Conservation (phyloP, 2,888 invertebrate genomes). For the Autographa gamma region DNA sequence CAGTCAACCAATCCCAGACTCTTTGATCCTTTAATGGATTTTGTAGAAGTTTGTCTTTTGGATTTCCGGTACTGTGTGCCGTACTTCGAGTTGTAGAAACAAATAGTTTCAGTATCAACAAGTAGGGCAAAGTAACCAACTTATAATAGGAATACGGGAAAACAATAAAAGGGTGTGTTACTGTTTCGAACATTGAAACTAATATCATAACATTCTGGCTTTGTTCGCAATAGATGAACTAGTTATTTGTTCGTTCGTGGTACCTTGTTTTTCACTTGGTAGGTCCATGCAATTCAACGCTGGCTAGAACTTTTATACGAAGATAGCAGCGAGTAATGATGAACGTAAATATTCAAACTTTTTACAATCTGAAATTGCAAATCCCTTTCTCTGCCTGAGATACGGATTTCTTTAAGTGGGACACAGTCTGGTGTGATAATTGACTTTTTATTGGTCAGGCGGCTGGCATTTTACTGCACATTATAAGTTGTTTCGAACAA, state of each 20-base stretch:
- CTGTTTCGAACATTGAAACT: neutral
- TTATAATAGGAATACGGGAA: neutral
- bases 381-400: no score
- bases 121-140: neutral
- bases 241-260: neutral
- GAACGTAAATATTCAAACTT: no score
- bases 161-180: neutral
- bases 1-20: neutral
- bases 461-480: neutral
- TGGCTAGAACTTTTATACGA: no score
- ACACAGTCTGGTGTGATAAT: neutral
- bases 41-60: neutral
- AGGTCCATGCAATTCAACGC: no score
- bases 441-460: neutral
- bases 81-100: neutral
- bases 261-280: neutral
- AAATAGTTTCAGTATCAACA: slow-evolving; percentile 2
- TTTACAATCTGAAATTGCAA: no score
- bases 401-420: neutral
- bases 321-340: no score
- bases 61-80: neutral
- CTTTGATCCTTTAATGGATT: slow-evolving; percentile 2
- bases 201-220: slow-evolving; percentile 4
- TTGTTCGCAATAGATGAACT: neutral
- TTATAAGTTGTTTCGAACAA: no score